phyloP scores from a whole-genome alignment of 2,797 vertebrate species.

The Cyclura pinguis region DNA sequence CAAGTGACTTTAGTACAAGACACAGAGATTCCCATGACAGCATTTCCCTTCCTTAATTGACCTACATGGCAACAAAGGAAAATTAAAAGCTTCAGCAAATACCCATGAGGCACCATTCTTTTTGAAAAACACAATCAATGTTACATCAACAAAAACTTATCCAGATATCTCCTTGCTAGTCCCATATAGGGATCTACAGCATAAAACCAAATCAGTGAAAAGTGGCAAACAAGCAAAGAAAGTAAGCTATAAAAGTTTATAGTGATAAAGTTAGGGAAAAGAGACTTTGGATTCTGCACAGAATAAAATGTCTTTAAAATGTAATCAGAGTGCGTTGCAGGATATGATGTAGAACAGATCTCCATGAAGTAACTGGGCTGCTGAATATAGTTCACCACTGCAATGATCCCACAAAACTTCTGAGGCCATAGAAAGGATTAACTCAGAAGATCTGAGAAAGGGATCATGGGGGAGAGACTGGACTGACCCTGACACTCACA shows the following conservation, averaged over 20 bases:
- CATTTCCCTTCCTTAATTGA: conserved; percentile 45
- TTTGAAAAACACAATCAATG: conserved; percentile 30
- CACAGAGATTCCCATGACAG: conserved; percentile 24
- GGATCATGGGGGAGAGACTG: too few relatives aligned
- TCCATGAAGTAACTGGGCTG: neutral
- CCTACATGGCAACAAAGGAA: conserved; percentile 39
- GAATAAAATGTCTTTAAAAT: neutral
- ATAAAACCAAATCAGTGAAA: conserved; percentile 30
- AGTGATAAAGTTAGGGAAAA: conserved; percentile 42
- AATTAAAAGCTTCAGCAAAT: conserved; percentile 48
- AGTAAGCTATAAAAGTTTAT: conserved; percentile 26
- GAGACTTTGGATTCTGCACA: neutral
- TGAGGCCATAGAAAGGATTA: too few relatives aligned
- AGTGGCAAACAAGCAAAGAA: conserved; percentile 7
- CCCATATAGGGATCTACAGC: neutral
- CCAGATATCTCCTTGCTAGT: neutral
- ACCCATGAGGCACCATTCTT: conserved; percentile 21
- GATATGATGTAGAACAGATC: neutral
- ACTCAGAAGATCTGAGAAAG: too few relatives aligned
- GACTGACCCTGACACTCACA: too few relatives aligned
- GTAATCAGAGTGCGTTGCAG: neutral
- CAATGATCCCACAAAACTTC: too few relatives aligned
- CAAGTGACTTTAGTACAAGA: conserved; percentile 40
- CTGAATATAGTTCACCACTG: neutral
- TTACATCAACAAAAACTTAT: conserved; percentile 9